These are phyloP conservation scores for Chrysina gloriosa DNA, from an alignment of 2,888 invertebrate genomes.

Conservation along the genomic window DNA sequence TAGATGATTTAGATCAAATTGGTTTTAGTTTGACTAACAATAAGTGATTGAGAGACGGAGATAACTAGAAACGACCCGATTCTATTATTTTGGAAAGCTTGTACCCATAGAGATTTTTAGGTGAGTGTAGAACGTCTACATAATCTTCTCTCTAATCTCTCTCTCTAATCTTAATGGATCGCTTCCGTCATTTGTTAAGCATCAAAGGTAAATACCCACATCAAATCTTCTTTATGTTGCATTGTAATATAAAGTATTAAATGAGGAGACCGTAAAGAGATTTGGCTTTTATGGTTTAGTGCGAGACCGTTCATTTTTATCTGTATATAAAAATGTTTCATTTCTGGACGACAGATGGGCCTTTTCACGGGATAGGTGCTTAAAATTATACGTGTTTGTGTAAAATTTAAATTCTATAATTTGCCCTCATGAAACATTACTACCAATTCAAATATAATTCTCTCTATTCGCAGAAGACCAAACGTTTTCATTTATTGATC, in stretches of 20 bases:
- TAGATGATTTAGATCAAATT: no score
- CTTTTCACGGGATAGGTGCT: background rate
- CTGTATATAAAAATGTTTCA: conserved; percentile 17
- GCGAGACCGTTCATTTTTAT: background rate
- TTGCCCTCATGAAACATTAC: background rate
- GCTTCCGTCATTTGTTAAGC: no score
- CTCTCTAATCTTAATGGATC: no score
- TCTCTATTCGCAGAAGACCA: background rate
- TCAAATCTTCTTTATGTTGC: conserved; percentile 1
- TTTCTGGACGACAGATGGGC: conserved; percentile 3
- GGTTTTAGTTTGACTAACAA: no score
- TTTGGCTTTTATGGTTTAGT: conserved; percentile 10
- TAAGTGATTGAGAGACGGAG: no score
- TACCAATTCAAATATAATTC: background rate
- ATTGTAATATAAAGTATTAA: conserved; percentile 6
- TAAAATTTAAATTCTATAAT: conserved; percentile 12
- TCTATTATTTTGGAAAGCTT: no score
- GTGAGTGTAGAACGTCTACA: no score
- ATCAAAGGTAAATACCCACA: background rate
- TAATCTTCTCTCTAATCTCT: no score
- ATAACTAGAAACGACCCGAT: no score
- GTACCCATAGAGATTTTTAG: no score
- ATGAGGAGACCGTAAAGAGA: conserved; percentile 8
- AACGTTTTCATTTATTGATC: conserved; percentile 4
- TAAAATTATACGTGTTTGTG: background rate